Evolutionary conservation across 53 echinoderm and acorn worm genomes (phyloP).

Genomic region (Henricia sp.): DNA sequence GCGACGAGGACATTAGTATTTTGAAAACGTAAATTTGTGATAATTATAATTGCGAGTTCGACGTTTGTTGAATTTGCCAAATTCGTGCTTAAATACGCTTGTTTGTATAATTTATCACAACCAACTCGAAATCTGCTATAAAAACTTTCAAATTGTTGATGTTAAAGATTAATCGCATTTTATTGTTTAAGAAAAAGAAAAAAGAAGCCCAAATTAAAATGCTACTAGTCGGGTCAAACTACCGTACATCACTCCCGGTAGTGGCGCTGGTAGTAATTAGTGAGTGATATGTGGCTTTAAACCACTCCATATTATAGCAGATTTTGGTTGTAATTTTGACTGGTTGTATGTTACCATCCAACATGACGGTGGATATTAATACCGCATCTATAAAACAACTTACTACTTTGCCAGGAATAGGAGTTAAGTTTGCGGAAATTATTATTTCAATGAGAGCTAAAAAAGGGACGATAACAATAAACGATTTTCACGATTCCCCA

Average conservation of each 20-base stretch:
- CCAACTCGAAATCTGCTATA: too few species aligned
- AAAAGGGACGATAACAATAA: neutral
- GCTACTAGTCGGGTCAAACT: neutral
- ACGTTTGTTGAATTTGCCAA: too few species aligned
- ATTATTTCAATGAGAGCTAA: conserved; percentile 17
- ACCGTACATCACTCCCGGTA: conserved; percentile 29
- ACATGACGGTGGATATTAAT: neutral
- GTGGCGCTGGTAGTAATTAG: conserved; percentile 18
- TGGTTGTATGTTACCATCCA: neutral
- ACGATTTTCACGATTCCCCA: conserved; percentile 21
- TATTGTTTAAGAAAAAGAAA: too few species aligned
- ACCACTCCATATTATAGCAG: conserved; percentile 16
- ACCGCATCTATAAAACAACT: neutral
- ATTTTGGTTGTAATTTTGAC: neutral
- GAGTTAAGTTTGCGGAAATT: conserved; percentile 14
- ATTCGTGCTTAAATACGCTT: too few species aligned
- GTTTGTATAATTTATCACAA: too few species aligned
- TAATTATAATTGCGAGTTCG: too few species aligned
- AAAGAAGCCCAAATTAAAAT: too few species aligned
- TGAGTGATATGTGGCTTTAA: conserved; percentile 19
- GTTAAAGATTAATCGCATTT: too few species aligned
- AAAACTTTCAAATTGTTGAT: too few species aligned
- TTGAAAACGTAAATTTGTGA: too few species aligned
- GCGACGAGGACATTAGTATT: too few species aligned
- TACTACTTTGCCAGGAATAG: conserved; percentile 31